phyloP scores from a whole-genome alignment of 2,113 vertebrate genomes.

The Muntiacus reevesi region DNA sequence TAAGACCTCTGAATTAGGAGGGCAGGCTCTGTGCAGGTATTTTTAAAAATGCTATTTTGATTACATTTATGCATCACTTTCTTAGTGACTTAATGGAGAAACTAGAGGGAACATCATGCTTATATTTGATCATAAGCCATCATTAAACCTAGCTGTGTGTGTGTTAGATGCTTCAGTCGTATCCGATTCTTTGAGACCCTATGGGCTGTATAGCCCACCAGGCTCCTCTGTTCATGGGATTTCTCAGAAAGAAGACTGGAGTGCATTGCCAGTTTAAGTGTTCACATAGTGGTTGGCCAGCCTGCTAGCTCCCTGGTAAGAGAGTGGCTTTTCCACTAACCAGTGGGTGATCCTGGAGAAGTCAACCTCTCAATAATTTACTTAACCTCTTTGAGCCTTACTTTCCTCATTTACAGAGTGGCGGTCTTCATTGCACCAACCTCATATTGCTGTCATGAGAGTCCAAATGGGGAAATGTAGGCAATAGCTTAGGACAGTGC shows the following conservation, averaged over 20 bases:
- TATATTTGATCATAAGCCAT: not conserved
- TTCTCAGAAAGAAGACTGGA: not conserved
- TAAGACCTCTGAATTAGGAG: not conserved
- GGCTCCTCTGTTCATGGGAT: not conserved
- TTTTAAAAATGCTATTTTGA: not conserved
- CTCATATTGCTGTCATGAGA: not conserved
- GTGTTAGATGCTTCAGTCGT: not conserved
- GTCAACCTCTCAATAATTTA: not conserved
- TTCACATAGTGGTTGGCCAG: not conserved
- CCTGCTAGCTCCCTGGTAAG: not conserved
- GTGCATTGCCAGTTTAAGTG: not conserved
- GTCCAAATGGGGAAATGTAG: not conserved
- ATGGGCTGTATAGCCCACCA: not conserved
- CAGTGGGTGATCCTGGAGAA: not conserved
- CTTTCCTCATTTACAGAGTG: not conserved
- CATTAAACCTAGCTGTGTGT: not conserved
- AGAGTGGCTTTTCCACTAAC: not conserved
- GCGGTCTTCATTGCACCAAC: not conserved
- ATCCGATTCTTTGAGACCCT: not conserved
- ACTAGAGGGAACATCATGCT: not conserved
- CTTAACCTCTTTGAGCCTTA: not conserved
- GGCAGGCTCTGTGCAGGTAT: not conserved
- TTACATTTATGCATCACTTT: not conserved
- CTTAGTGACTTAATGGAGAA: not conserved
- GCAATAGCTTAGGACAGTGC: not conserved